Evolutionary conservation across 2,797 vertebrate genomes (phyloP).

Genomic region (Centroberyx gerrardi): DNA sequence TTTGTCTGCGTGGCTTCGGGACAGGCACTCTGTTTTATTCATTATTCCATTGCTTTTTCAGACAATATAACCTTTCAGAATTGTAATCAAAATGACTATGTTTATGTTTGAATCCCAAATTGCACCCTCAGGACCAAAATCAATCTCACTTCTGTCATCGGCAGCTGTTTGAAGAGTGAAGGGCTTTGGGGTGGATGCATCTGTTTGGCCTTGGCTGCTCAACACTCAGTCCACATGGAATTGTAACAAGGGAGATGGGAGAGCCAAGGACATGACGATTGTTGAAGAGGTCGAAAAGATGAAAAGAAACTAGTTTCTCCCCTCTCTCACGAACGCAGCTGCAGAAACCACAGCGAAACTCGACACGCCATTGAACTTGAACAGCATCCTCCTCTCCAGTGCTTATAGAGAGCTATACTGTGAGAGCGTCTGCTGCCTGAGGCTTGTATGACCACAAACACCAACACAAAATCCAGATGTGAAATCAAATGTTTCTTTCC

Average conservation of each 20-base stretch:
- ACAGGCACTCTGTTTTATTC: conserved; percentile 59
- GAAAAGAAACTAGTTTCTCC: neutral
- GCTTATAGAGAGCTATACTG: neutral
- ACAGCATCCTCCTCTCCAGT: neutral
- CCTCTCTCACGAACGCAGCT: neutral
- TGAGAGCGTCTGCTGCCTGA: conserved; percentile 1
- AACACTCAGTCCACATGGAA: conserved; percentile 20
- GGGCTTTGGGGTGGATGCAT: conserved; percentile 48
- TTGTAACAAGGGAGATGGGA: conserved; percentile 13
- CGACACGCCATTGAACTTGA: neutral
- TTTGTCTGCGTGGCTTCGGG: conserved; percentile 31
- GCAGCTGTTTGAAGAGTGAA: conserved; percentile 57
- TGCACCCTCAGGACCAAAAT: conserved; percentile 62
- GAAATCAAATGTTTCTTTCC: neutral
- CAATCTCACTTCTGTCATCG: conserved; percentile 58
- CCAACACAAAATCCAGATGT: conserved; percentile 8
- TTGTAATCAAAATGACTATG: conserved; percentile 65
- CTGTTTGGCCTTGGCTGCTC: conserved; percentile 26
- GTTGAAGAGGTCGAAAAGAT: conserved; percentile 9
- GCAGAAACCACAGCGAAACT: neutral
- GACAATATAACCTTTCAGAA: conserved; percentile 58
- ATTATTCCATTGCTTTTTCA: conserved; percentile 58
- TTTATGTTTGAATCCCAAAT: conserved; percentile 66
- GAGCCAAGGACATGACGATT: conserved; percentile 28
- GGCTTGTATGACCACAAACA: neutral